phyloP scores from a whole-genome alignment of 2,113 vertebrate species.

The Trinectes maculatus region DNA sequence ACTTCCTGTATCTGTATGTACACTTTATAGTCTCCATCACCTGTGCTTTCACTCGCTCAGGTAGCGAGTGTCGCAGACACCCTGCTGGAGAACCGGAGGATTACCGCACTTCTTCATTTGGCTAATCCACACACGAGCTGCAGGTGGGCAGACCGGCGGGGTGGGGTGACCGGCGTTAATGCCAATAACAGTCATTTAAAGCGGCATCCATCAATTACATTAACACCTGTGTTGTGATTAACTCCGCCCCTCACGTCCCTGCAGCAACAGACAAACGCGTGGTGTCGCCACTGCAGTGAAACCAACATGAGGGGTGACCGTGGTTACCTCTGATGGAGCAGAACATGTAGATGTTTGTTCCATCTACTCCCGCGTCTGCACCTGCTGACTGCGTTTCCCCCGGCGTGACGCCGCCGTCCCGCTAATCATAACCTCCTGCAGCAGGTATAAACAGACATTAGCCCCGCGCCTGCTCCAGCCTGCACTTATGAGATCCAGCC shows the following conservation, averaged over 20 bases:
- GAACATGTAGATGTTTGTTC: constrained; percentile 27
- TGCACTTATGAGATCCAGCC: constrained; percentile 68
- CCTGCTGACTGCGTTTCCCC: constrained; percentile 59
- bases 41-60: constrained; percentile 31
- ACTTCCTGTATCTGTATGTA: constrained; percentile 11
- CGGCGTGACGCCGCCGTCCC: constrained; percentile 45
- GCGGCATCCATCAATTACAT: constrained; percentile 24
- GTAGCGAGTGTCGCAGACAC: constrained; percentile 34
- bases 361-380: constrained; percentile 36
- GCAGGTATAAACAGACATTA: constrained; percentile 67
- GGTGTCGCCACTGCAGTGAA: no score
- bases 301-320: constrained; percentile 1
- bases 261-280: constrained; percentile 6
- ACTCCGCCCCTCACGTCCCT: constrained; percentile 9
- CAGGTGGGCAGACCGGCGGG: no score
- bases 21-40: background rate
- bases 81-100: background rate
- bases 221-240: no score
- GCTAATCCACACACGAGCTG: no score
- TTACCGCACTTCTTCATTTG: background rate
- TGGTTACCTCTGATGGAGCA: background rate
- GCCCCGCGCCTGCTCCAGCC: constrained; percentile 41
- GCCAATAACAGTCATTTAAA: constrained; percentile 50
- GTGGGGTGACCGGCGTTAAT: constrained; percentile 8
- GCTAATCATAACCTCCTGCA: constrained; percentile 59